Conservation (phyloP, 2,797 vertebrate genomes). For the Etheostoma nigrum region DNA sequence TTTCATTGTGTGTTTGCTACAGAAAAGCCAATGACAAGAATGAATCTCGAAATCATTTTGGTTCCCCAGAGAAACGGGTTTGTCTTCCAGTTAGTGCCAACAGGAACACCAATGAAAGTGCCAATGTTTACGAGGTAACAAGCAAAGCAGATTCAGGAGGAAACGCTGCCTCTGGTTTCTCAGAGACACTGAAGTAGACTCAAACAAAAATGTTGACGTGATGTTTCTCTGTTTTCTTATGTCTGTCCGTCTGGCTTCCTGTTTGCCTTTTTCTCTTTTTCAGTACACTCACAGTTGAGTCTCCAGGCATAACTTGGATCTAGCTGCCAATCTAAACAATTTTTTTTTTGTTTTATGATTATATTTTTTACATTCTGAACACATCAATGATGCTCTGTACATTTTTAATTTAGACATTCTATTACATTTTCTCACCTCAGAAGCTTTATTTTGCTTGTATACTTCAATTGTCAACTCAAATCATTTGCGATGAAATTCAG, state of each 20-base stretch:
- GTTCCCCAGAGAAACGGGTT: constrained; percentile 51
- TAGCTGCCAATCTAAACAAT: constrained; percentile 48
- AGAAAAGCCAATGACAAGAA: constrained; percentile 24
- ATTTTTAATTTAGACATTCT: constrained; percentile 32
- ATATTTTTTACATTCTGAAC: constrained; percentile 27
- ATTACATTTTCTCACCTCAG: constrained; percentile 3
- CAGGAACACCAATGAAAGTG: constrained; percentile 54
- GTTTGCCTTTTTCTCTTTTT: constrained; percentile 16
- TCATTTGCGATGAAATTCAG: constrained; percentile 60
- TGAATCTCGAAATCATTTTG: constrained; percentile 1
- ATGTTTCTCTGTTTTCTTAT: constrained; percentile 17
- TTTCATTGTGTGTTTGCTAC: constrained; percentile 43
- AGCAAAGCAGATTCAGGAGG: constrained; percentile 25
- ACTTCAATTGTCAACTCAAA: constrained; percentile 24
- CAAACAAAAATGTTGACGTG: constrained; percentile 26
- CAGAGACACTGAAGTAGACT: constrained; percentile 42
- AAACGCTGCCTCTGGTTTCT: constrained; percentile 26
- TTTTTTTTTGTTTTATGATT: constrained; percentile 21
- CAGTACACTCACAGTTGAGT: constrained; percentile 1
- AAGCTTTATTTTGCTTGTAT: constrained; percentile 46
- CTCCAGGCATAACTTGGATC: constrained; percentile 54
- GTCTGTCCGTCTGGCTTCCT: constrained; percentile 3
- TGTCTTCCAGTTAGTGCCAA: constrained; percentile 76
- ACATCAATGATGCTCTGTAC: constrained; percentile 25
- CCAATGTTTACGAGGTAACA: constrained; percentile 39